These are phyloP conservation scores for Leptarthrus brevirostris DNA, from an alignment of 2,888 invertebrate genomes.

Conservation along the genomic window DNA sequence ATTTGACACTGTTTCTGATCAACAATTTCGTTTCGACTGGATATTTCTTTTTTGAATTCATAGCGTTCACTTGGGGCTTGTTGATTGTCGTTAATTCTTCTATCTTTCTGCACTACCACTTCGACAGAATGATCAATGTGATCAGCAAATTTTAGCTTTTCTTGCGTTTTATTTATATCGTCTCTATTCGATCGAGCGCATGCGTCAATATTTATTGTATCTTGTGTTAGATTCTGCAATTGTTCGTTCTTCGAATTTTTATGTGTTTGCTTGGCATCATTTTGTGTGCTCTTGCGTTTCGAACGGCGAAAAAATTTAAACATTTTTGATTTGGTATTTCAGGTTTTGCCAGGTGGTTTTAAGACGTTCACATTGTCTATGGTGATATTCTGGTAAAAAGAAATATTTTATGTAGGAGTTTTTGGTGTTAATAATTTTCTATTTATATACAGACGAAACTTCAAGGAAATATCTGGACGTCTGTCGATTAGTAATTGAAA, in stretches of 20 bases:
- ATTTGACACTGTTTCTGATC: slow-evolving; percentile 50
- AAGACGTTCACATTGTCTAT: not conserved
- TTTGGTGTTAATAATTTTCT: not conserved
- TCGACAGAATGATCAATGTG: slow-evolving; percentile 26
- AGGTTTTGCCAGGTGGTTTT: slow-evolving; percentile 45
- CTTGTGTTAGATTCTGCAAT: not conserved
- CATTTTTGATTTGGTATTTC: slow-evolving; percentile 57
- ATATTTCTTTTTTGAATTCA: slow-evolving; percentile 42
- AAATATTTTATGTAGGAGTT: not conserved
- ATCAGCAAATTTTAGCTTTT: slow-evolving; percentile 17
- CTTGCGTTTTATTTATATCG: slow-evolving; percentile 51
- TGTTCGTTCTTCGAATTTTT: slow-evolving; percentile 36
- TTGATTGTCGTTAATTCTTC: slow-evolving; percentile 12
- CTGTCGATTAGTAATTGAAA: too few species aligned
- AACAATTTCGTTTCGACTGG: slow-evolving; percentile 52
- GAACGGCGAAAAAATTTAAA: slow-evolving; percentile 62
- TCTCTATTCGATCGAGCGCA: slow-evolving; percentile 28
- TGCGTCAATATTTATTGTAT: slow-evolving; percentile 29
- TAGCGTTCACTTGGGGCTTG: not conserved
- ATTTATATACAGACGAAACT: too few species aligned
- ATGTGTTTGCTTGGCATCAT: slow-evolving; percentile 54
- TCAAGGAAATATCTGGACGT: too few species aligned
- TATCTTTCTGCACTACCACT: slow-evolving; percentile 27
- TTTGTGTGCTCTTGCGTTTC: slow-evolving; percentile 56
- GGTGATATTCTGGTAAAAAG: not conserved